These are phyloP conservation scores for Hypomesus transpacificus DNA, from an alignment of 2,113 vertebrate genomes.

Conservation along the genomic window DNA sequence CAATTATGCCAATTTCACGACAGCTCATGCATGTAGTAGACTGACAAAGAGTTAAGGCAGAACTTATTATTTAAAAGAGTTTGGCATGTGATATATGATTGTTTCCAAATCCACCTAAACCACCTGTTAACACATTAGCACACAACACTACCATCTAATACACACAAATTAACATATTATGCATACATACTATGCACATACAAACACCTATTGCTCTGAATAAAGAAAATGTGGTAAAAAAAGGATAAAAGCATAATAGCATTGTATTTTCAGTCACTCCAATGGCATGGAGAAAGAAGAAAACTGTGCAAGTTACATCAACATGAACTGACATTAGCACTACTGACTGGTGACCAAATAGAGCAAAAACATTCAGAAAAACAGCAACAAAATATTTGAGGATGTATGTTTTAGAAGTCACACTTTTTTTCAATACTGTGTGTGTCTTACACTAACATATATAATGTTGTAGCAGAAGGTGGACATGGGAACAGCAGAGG, in stretches of 20 bases:
- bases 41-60: too few species aligned
- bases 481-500: constrained; percentile 49
- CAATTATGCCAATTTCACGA: neutral
- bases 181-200: neutral
- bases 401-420: constrained; percentile 10
- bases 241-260: constrained; percentile 18
- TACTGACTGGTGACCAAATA: constrained; percentile 8
- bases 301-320: constrained; percentile 16
- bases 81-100: neutral
- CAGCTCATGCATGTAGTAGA: too few species aligned
- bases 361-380: constrained; percentile 10
- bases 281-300: constrained; percentile 6
- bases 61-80: neutral
- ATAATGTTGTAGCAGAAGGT: constrained; percentile 45
- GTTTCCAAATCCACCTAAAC: too few species aligned
- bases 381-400: constrained; percentile 23
- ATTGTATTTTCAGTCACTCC: constrained; percentile 27
- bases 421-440: constrained; percentile 22
- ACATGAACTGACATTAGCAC: constrained; percentile 11
- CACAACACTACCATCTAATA: constrained; percentile 2
- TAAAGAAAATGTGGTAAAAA: constrained; percentile 16
- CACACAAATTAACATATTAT: neutral
- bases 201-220: constrained; percentile 32
- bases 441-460: constrained; percentile 40
- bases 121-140: neutral